These are phyloP conservation scores for Philereme vetulata DNA, from an alignment of 2,888 invertebrate genomes.

Conservation along the genomic window DNA sequence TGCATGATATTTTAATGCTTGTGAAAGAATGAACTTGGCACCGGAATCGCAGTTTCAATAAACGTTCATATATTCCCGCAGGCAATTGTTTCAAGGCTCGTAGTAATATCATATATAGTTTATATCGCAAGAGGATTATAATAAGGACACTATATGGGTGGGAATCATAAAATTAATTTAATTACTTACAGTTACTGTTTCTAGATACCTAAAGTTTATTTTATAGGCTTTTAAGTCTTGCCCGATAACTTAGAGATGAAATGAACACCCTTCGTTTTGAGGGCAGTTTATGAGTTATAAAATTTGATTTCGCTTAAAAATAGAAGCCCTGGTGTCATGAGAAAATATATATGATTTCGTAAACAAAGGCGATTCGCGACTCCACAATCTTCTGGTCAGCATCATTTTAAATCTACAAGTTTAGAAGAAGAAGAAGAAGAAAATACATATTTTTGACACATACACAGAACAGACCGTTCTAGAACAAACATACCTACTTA, in stretches of 20 bases:
- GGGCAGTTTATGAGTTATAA: conserved; percentile 14
- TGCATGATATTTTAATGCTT: no score
- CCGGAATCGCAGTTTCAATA: no score
- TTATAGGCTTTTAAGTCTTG: conserved; percentile 10
- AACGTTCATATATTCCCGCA: not conserved
- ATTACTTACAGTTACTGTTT: conserved; percentile 14
- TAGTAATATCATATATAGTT: conserved; percentile 10
- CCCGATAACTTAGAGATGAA: conserved; percentile 3
- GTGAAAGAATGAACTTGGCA: no score
- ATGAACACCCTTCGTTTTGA: conserved; percentile 4
- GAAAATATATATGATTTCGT: not conserved
- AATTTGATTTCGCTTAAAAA: conserved; percentile 7
- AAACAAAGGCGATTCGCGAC: not conserved
- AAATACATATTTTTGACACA: no score
- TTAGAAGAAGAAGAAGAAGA: no score
- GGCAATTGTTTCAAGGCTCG: not conserved
- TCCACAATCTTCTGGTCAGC: no score
- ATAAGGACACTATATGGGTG: conserved; percentile 33
- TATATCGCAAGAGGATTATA: conserved; percentile 4
- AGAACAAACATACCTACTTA: no score
- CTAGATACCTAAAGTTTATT: conserved; percentile 22
- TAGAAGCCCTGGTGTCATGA: not conserved
- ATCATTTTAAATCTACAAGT: no score
- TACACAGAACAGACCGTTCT: no score
- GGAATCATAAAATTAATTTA: conserved; percentile 33